Percentiles rank a stretch among this genome's conserved stretches.
Evolutionary conservation across 2,888 invertebrate species (phyloP).

Genomic region (Cybosia mesomella): DNA sequence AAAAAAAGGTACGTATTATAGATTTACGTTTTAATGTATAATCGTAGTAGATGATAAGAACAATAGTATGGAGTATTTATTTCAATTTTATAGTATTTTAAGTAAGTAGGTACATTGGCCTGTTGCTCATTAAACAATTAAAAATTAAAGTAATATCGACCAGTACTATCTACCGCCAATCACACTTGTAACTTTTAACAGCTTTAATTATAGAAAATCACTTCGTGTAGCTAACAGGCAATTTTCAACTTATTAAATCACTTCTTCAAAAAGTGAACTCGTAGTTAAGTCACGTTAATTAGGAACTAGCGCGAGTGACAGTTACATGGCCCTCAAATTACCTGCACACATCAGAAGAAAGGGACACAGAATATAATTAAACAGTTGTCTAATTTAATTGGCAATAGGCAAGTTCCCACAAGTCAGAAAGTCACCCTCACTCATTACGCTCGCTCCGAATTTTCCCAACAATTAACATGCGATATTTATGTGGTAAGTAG

Average conservation of each 20-base stretch:
- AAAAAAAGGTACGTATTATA: too few relatives aligned
- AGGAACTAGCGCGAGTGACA: conserved; percentile 60
- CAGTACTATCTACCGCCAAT: conserved; percentile 1
- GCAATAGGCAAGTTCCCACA: conserved; percentile 84
- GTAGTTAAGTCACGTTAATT: conserved; percentile 72
- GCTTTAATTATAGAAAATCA: conserved; percentile 60
- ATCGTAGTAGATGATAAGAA: too few relatives aligned
- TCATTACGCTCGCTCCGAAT: conserved; percentile 68
- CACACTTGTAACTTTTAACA: conserved; percentile 28
- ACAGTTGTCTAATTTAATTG: conserved; percentile 85
- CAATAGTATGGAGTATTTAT: too few relatives aligned
- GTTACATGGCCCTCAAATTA: conserved; percentile 62
- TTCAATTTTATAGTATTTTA: neutral
- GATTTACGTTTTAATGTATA: too few relatives aligned
- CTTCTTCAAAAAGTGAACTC: conserved; percentile 64
- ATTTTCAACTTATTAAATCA: conserved; percentile 66
- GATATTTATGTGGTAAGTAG: conserved; percentile 55
- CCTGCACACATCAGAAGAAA: conserved; percentile 54
- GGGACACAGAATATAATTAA: conserved; percentile 73
- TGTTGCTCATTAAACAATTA: neutral
- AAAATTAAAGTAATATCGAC: neutral
- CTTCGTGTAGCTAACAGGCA: conserved; percentile 50
- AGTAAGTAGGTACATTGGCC: neutral
- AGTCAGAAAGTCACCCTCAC: conserved; percentile 80
- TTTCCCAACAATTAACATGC: conserved; percentile 83